Evolutionary conservation across 2,113 vertebrate species (phyloP), one percentile per base, ranked within the genome.

Genomic region (Barbus barbus): DNA sequence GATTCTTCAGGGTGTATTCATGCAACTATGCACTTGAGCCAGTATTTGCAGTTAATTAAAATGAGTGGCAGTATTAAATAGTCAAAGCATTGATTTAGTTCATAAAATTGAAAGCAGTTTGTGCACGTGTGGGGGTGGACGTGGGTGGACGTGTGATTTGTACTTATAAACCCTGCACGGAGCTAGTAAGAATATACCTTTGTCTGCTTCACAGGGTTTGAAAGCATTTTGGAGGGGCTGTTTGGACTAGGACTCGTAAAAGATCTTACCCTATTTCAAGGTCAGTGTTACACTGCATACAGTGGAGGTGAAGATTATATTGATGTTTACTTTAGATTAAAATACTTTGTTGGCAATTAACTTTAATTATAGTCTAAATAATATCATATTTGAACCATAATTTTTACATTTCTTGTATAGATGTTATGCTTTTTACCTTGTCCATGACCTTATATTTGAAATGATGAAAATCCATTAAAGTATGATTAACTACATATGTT

Each of bases 221-320:
- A 99, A 95, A 98, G 96, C 95, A 98, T 98, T 96, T 95, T 98
- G 96, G 97, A 98, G 96, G 96, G 97, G 93, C 96, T 98, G 94
- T 98, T 98, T 96, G 97, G 97, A 95, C 95, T 96, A 91, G 95
- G 95, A 95, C 96, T 98, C 95, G 95, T 98, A 94, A 96, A 96
- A 95, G 96, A 98, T 92, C 94, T 97, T 94, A 96, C 96, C 89
- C 93, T 97, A 86, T 96, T 97, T 95, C 96, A 97, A 98, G 97
- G 97, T 98, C 96, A 94, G 88, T n/a, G 46, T 65, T 22, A 12
- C 24, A 7, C 9, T 58, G 18, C 2, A 2, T 22, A 38, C 13
- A 4, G 20, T 31, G 0, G 16, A 18, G 7, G 38, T 24, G 24
- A 74, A 16, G 24, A 20, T 18, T 28, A 48, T 8, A 28, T 1